Percentiles rank a stretch among this genome's conserved stretches.
These are phyloP conservation scores for Lampris incognitus DNA, from an alignment of 2,113 vertebrate genomes.

Conservation along the genomic window DNA sequence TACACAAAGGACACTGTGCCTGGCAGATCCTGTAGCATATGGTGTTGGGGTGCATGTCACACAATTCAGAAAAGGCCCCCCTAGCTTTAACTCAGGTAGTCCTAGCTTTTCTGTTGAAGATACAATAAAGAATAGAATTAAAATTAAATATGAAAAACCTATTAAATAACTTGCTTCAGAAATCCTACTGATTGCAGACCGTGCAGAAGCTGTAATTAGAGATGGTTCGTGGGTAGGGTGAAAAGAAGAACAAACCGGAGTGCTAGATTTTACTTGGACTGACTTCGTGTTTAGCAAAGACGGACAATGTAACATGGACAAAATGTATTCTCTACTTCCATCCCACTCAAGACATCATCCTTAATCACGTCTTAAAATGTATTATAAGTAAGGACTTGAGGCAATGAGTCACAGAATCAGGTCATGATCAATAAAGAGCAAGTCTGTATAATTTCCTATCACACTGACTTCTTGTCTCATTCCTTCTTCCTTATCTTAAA, in stretches of 20 bases:
- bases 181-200: too few relatives aligned
- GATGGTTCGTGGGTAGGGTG: not conserved
- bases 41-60: slow-evolving; percentile 60
- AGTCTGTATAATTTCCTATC: slow-evolving; percentile 75
- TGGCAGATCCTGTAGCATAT: slow-evolving; percentile 20
- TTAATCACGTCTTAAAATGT: slow-evolving; percentile 70
- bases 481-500: slow-evolving; percentile 61
- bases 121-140: slow-evolving; percentile 29
- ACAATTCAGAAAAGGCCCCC: slow-evolving; percentile 55
- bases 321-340: slow-evolving; percentile 35
- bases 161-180: not conserved
- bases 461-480: slow-evolving; percentile 70
- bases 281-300: slow-evolving; percentile 12
- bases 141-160: not conserved
- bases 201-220: too few relatives aligned
- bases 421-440: slow-evolving; percentile 80
- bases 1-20: slow-evolving; percentile 68
- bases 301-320: slow-evolving; percentile 30
- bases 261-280: not conserved
- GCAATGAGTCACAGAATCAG: slow-evolving; percentile 79
- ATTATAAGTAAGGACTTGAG: slow-evolving; percentile 59
- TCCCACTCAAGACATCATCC: slow-evolving; percentile 69
- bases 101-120: slow-evolving; percentile 23
- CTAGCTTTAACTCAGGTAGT: slow-evolving; percentile 41
- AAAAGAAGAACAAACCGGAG: not conserved